Evolutionary conservation across 2,113 vertebrate genomes (phyloP), one percentile per base, ranked within the genome.

Genomic region (Aptenodytes patagonicus): DNA sequence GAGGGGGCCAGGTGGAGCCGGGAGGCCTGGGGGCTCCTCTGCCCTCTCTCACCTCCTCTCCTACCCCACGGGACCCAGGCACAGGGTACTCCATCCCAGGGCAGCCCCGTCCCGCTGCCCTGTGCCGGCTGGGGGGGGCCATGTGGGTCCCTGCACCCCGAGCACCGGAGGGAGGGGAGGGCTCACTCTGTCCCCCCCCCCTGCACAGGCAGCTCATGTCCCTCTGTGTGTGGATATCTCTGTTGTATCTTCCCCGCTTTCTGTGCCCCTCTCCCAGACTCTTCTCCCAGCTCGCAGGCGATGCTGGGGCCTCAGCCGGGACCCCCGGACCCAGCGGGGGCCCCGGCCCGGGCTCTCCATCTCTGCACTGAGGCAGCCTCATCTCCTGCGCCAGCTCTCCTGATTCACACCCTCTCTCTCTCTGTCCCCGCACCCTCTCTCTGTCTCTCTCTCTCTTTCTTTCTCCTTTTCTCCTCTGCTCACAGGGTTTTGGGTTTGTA

Each of bases 401-500:
- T 95, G 96, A 97, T 96, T 97, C 93, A 87, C 87, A 28, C 91
- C 83, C 84, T 82, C 76, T 86, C 80, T 82, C 76, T 86, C 88
- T 94, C 95, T 77, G 86, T 93, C 90, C 92, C 91, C 85, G 16
- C 71, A 58, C 69, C 90, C 52, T 92, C 94, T 89, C 87, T 87
- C 85, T 87, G 40, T 93, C 91, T 92, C 82, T 91, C 91, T 96
- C 93, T 97, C 96, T 96, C 96, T 95, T 89, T 94, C 47, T 98
- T 97, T 97, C 96, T 96, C 97, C 98, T 97, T 97, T 96, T 97
- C 97, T 97, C 96, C 96, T 97, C 96, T 95, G 96, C 97, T 98
- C 98, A 95, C 96, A 98, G 98, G 98, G 98, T 91, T 98, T 98
- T 98, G 98, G 98, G 98, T 99, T 99, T 99, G 99, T 99, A 98